Base-by-base conservation (phyloP, 2,888 invertebrate species). In the Drosophila nigricruria region DNA sequence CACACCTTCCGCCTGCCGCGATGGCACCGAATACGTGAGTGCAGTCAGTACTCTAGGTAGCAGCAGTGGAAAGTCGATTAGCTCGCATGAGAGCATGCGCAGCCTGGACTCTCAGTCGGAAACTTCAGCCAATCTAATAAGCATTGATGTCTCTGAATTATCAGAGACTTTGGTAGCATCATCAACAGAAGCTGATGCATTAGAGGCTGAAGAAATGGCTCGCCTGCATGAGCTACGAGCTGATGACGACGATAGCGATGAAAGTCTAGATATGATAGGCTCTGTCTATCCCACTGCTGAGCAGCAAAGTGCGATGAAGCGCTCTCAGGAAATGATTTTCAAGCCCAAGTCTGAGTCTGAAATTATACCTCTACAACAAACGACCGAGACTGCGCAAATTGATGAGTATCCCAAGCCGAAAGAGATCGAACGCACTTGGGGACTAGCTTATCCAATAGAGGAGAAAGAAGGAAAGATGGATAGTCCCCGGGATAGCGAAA, bases 111-210 rank as follows among this genome's bases (percentile, higher is more conserved):
- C 97, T 0, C 92, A 91, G 27, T 91, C 91, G 2, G 96, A 97
- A 92, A 97, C 96, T 77, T 97, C 97, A 0, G 97, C 97, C 20
- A 96, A 97, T 92, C 94, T 98, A 65, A 97, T 96, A 1, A 97
- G 97, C 90, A 95, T 97, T 74, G 98, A 98, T 93, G 95, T 97
- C 40, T 98, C 98, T 36, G 98, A 98, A 92, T 94, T 96, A 30
- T 98, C 98, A 1, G 98, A 98, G 93, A 99, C 98, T 2, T 93
- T 99, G 10, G 96, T 99, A 12, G 97, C 98, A 16, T 98, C 98
- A 3, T 96, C 96, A 10, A 96, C 96, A 90, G 97, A 97, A 52
- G 79, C 86, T 4, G 93, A 92, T 91, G 93, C 96, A 12, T 72
- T 83, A 20, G 92, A 92, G 60, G 83, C 86, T 2, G 93, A 94